Base-by-base conservation (phyloP, 2,113 vertebrate genomes). In the Mungos mungo region DNA sequence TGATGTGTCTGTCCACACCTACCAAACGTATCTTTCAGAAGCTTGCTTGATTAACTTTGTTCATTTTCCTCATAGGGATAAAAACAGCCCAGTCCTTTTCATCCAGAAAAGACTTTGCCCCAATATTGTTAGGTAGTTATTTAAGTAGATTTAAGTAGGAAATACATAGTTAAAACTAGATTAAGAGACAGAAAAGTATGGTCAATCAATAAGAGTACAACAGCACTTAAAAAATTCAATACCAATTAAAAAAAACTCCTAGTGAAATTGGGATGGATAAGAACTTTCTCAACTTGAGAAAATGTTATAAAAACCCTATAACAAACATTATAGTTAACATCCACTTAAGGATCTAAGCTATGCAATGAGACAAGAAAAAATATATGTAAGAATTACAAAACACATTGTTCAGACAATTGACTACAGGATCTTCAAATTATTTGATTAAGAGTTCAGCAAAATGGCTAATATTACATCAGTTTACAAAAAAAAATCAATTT, bases 81-180 rank as follows among this genome's bases (percentile, higher is more conserved):
- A 85, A 66, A 92, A 71, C 2, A 5, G 0, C 33, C 10, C 71
- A 80, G 7, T 29, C 35, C 6, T 77, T 89, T 96, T 33, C 47
- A 77, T 60, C 60, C 41, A 68, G 29, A 66, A 68, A 88, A 57
- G 31, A 38, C 19, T 47, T 45, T 85, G 41, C 21, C 47, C 93
- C 45, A 47, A 0, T 88, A 65, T 11, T 57, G 4, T 66, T 86
- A 80, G 66, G 38, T 71, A 38, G 79, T 81, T 74, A 69, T 14
- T 52, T 54, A 87, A 50, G 76, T n/a, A 90, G 93, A 69, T 14
- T 52, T 54, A 87, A 50, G 76, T n/a, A 90, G 93, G 45, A 8
- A 41, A 90, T 50, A 72, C 1, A 69, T 41, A 80, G n/a, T 88
- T 35, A 65, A 87, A 33, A 93, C 21, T 60, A 23, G 29, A 89